Conservation (phyloP, 1,140 invertebrate species). For the Lysiphlebus fabarum region DNA sequence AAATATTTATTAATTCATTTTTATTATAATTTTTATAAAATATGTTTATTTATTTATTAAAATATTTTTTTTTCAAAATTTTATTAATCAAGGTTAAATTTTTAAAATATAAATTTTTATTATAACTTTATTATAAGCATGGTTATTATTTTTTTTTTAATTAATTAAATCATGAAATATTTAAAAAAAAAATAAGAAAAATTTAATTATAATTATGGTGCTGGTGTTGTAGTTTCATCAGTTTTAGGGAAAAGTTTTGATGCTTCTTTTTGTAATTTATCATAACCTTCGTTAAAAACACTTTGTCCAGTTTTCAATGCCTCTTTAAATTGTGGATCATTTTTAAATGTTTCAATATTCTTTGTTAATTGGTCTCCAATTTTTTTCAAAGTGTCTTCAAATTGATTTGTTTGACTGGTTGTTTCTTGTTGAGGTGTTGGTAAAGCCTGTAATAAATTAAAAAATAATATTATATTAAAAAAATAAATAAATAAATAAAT, state of each 20-base stretch:
- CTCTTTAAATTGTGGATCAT: too few species aligned
- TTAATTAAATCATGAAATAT: background rate
- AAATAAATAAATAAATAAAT: background rate
- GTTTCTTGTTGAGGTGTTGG: constrained; percentile 16
- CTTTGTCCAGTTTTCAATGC: constrained; percentile 13
- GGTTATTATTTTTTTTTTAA: too few species aligned
- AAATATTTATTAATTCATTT: too few species aligned
- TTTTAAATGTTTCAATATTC: constrained; percentile 18
- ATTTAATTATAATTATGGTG: background rate
- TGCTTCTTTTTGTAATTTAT: constrained; percentile 18
- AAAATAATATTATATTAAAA: background rate
- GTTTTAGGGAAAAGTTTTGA: constrained; percentile 25
- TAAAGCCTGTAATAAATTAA: constrained; percentile 17
- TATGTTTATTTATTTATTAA: too few species aligned
- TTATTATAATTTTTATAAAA: too few species aligned
- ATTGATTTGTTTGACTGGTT: background rate
- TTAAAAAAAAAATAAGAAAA: background rate
- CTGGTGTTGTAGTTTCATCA: constrained; percentile 8
- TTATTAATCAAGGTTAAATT: too few species aligned
- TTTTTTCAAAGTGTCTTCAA: constrained; percentile 20
- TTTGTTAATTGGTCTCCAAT: constrained; percentile 17
- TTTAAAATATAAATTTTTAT: too few species aligned
- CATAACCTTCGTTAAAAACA: constrained; percentile 17
- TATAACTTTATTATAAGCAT: too few species aligned
- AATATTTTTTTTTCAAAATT: too few species aligned